Percentiles rank a stretch among this genome's conserved stretches.
Conservation (phyloP, 2,113 vertebrate genomes). For the Speoplatyrhinus poulsoni region DNA sequence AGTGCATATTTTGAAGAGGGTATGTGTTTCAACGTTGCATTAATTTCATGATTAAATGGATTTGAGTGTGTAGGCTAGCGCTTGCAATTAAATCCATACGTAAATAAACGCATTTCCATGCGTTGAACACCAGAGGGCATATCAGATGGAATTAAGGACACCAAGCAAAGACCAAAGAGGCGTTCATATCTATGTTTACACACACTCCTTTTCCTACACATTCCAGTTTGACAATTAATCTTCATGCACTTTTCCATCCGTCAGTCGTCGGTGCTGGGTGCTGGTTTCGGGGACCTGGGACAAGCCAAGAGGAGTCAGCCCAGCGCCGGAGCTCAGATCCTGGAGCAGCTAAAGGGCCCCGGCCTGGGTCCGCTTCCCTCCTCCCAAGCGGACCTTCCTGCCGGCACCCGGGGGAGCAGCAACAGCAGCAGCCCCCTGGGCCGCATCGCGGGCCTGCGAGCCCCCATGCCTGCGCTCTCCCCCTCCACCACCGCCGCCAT, state of each 20-base stretch:
- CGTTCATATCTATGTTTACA: too few species aligned
- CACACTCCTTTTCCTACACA: neutral
- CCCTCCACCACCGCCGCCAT: slow-evolving; percentile 58
- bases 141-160: too few species aligned
- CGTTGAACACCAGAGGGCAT: too few species aligned
- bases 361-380: slow-evolving; percentile 84
- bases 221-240: neutral
- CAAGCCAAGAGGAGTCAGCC: slow-evolving; percentile 70
- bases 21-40: too few species aligned
- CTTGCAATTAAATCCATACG: too few species aligned
- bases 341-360: slow-evolving; percentile 89
- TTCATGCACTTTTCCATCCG: neutral
- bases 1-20: too few species aligned
- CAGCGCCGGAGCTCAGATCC: slow-evolving; percentile 84
- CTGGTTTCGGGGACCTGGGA: slow-evolving; percentile 89
- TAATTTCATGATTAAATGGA: too few species aligned
- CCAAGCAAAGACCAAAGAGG: too few species aligned
- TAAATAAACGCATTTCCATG: too few species aligned
- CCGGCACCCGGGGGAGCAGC: slow-evolving; percentile 76
- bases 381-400: slow-evolving; percentile 67
- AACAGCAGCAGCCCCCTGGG: slow-evolving; percentile 63
- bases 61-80: too few species aligned
- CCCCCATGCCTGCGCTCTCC: slow-evolving; percentile 57
- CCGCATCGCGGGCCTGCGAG: slow-evolving; percentile 64
- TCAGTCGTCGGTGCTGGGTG: slow-evolving; percentile 91